phyloP scores from a whole-genome alignment of 1,140 invertebrate genomes.

The Octopus bimaculoides region DNA sequence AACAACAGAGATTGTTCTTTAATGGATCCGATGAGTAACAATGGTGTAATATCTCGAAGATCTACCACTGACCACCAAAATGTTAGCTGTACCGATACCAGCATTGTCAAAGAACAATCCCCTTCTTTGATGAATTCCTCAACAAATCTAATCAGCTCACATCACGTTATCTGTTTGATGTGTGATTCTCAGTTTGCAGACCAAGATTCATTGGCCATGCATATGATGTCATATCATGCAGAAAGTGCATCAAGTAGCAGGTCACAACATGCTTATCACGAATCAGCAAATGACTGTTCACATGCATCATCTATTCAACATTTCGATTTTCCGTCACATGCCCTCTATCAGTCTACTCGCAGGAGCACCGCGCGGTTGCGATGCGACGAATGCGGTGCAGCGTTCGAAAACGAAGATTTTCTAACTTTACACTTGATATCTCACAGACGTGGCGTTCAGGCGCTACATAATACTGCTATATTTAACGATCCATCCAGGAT shows the following conservation, averaged over 20 bases:
- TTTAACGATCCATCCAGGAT: background rate
- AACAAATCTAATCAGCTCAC: background rate
- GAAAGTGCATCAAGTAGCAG: conserved; percentile 17
- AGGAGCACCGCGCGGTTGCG: conserved; percentile 1
- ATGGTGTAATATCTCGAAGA: background rate
- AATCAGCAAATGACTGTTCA: background rate
- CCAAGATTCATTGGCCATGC: conserved; percentile 28
- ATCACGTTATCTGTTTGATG: conserved; percentile 15
- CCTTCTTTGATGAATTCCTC: background rate
- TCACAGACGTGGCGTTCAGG: background rate
- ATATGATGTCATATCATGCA: conserved; percentile 28
- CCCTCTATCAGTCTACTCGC: background rate
- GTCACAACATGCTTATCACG: conserved; percentile 14
- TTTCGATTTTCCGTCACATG: background rate
- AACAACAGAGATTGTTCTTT: conserved; percentile 1
- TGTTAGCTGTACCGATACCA: background rate
- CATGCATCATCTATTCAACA: background rate
- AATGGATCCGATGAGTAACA: background rate
- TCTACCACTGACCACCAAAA: background rate
- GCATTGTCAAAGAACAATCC: background rate
- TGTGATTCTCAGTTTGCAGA: conserved; percentile 19
- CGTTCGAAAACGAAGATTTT: conserved; percentile 35
- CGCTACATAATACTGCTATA: background rate
- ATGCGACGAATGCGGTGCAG: conserved; percentile 35
- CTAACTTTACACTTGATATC: conserved; percentile 49